Base-by-base conservation (phyloP, 2,113 vertebrate species). In the Xerus inauris region DNA sequence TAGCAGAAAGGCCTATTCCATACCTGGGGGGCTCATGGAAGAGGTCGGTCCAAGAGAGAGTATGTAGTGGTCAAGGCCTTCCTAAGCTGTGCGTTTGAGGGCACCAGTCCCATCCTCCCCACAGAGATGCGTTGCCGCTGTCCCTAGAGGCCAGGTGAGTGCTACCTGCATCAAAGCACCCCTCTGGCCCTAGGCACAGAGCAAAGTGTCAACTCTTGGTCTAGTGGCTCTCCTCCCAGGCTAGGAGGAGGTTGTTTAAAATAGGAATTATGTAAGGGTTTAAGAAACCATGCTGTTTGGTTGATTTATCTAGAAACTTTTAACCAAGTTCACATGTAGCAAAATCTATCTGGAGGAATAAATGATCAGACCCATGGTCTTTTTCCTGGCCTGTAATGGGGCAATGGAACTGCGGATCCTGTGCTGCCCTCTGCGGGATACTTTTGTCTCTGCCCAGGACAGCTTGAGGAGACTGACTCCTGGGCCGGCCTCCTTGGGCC, bases 291-390 rank as follows among this genome's bases (percentile, higher is more conserved):
- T 73, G 35, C 38, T 24, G 24, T 69, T 51, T 71, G n/a, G n/a
- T 45, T 47, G 77, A 57, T 40, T 28, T n/a, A 64, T 54, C n/a
- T 26, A 40, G 69, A 77, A 64, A 32, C 42, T 88, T 90, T 91
- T 35, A 85, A 35, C 24, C 26, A 84, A 88, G 40, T 35, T 91
- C 47, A 49, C 38, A 54, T 22, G 62, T 35, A 57, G 42, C 26
- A 73, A 51, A 91, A 69, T 22, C 42, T 35, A 28, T 30, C 24
- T 11, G 47, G 38, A 79, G 45, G 28, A 30, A 49, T 22, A 4
- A 40, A 11, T 8, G 14, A 40, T 19, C 7, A 49, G 42, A 87
- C 7, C 26, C 1, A 2, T 0, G 4, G 10, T 5, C n/a, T 71
- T 16, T 4, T n/a, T 65, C n/a, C 73, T 45, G 38, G 42, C 16